Percentiles rank a stretch among this genome's conserved stretches.
These are phyloP conservation scores for Rousettus madagascariensis DNA, from an alignment of 2,797 vertebrate genomes.

Conservation along the genomic window DNA sequence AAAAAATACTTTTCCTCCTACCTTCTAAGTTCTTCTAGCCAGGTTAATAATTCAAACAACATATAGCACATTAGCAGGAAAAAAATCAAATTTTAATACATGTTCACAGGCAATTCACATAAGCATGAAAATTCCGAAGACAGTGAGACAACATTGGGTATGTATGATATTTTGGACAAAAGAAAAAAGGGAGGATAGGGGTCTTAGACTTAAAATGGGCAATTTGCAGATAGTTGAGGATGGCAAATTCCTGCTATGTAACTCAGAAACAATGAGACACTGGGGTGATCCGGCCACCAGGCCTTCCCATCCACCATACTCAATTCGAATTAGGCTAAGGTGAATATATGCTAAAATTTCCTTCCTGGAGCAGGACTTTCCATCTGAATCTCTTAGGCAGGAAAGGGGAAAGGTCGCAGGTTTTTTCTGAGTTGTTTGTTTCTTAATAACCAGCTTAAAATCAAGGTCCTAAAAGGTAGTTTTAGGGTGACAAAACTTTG, in stretches of 20 bases:
- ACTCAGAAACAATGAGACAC: not conserved
- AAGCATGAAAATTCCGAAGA: not conserved
- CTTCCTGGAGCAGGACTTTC: not conserved
- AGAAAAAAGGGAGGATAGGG: not conserved
- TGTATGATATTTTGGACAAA: not conserved
- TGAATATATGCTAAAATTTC: not conserved
- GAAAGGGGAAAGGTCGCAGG: no score
- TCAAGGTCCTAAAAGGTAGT: no score
- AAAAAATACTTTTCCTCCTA: not conserved
- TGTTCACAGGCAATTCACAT: not conserved
- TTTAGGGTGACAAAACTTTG: no score
- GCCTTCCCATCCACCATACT: not conserved
- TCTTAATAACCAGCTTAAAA: no score
- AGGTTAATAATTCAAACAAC: no score
- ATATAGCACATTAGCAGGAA: no score
- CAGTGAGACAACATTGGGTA: not conserved
- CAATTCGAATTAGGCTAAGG: not conserved
- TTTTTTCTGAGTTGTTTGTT: no score
- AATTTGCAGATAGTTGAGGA: not conserved
- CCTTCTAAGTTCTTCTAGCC: no score
- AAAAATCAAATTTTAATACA: not conserved
- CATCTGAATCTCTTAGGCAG: no score
- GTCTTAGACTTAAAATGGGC: not conserved
- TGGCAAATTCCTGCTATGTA: not conserved
- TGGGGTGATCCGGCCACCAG: not conserved